Evolutionary conservation across 2,888 invertebrate genomes (phyloP).

Genomic region (Drosophila conformis): DNA sequence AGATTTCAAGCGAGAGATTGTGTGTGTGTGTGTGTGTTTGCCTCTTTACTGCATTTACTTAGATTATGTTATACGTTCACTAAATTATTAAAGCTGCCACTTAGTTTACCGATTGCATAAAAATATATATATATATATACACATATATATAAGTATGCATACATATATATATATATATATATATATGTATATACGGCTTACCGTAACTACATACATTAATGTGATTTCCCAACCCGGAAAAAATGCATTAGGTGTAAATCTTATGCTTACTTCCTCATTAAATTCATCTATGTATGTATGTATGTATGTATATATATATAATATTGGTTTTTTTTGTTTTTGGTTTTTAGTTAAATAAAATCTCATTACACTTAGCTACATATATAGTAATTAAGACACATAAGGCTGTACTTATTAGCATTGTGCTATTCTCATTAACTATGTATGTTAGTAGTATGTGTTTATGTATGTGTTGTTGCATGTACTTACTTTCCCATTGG

Average conservation of each 20-base stretch:
- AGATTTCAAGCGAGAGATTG: slow-evolving; percentile 64
- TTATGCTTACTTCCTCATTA: slow-evolving; percentile 51
- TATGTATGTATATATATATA: slow-evolving; percentile 22
- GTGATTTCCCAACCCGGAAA: slow-evolving; percentile 27
- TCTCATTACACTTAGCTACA: slow-evolving; percentile 78
- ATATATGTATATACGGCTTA: slow-evolving; percentile 29
- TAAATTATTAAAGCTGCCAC: slow-evolving; percentile 84
- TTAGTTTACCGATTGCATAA: slow-evolving; percentile 77
- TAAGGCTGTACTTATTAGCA: slow-evolving; percentile 84
- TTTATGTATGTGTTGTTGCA: background rate
- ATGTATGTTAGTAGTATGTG: slow-evolving; percentile 28
- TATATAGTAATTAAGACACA: slow-evolving; percentile 84
- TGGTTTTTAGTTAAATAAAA: slow-evolving; percentile 61
- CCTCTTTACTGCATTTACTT: slow-evolving; percentile 53
- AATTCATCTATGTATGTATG: slow-evolving; percentile 46
- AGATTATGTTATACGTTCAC: slow-evolving; percentile 62
- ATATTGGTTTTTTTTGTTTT: background rate
- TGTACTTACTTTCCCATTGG: slow-evolving; percentile 24
- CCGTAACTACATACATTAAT: slow-evolving; percentile 24
- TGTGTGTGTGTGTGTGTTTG: slow-evolving; percentile 19
- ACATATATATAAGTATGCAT: slow-evolving; percentile 51
- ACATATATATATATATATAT: slow-evolving; percentile 8
- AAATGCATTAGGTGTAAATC: slow-evolving; percentile 52
- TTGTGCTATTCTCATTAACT: slow-evolving; percentile 61
- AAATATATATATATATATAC: slow-evolving; percentile 34